Evolutionary conservation across 2,113 vertebrate species (phyloP), one percentile per base, ranked within the genome.

Genomic region (Phyllostomus hastatus): DNA sequence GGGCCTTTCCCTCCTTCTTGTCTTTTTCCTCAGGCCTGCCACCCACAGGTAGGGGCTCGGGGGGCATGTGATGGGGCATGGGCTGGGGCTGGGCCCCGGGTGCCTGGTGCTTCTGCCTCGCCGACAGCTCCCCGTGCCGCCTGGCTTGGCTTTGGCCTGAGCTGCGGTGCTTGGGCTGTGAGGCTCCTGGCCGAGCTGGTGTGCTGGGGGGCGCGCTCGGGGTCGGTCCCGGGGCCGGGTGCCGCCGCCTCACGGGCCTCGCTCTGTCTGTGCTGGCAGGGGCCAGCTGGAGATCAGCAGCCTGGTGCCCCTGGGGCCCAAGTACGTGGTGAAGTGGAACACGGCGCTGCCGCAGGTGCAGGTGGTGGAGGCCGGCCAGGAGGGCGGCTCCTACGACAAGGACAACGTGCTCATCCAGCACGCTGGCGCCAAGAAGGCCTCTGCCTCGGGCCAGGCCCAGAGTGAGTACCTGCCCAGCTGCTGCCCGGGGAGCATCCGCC

Each of bases 291-390:
- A 99, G 95, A 99, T 99, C 96, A 99, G 99, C 98, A 99, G 99
- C 98, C 98, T 99, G 89, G 99, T 99, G 92, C 99, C 99, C 0
- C 97, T 99, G 10, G 99, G 99, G 35, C 99, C 99, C 83, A 99
- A 99, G 96, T 99, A 99, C 50, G 99, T 99, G 76, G 98, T 99
- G 98, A 99, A 99, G 97, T 99, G 99, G 99, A 99, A 99, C 94
- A 99, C 99, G 4, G 98, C 99, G n/a, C 97, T 99, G 70, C 98
- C 98, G 0, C 99, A 99, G 98, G 99, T 99, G 79, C 99, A 99
- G 89, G 99, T 99, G 38, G 99, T 99, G 15, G 99, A 99, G 97
- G 99, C 99, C 73, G 99, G 99, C 11, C 99, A 99, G 98, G 99
- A 99, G 52, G 98, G 97, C 0, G 76, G 98, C 0, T 5, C 97